A percentile compares a stretch with the other conserved stretches of the same genome.
Evolutionary conservation across 2,797 vertebrate species (phyloP).

Genomic region (Mionectes olivaceus): DNA sequence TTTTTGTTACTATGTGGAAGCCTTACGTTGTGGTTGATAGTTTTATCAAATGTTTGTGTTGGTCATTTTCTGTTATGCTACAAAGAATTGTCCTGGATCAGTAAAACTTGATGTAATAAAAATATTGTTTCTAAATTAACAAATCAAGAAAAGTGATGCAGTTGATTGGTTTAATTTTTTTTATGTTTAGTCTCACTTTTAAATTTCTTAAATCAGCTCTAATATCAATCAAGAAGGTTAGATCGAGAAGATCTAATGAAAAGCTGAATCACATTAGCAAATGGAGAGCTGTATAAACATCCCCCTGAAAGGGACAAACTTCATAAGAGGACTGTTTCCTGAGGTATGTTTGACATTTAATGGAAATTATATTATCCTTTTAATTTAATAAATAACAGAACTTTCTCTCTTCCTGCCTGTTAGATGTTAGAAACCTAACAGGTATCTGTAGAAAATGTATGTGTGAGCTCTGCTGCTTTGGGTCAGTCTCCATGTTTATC

Average conservation of each 20-base stretch:
- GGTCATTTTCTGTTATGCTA: neutral
- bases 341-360: constrained; percentile 21
- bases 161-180: neutral
- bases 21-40: neutral
- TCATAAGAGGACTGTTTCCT: neutral
- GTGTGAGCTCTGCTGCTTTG: neutral
- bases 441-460: neutral
- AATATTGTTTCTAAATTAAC: neutral
- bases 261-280: neutral
- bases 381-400: constrained; percentile 20
- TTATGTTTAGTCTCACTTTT: neutral
- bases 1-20: neutral
- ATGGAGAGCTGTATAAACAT: neutral
- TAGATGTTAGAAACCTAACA: neutral
- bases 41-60: neutral
- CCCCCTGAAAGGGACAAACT: neutral
- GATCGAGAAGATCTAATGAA: neutral
- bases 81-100: neutral
- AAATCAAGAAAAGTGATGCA: neutral
- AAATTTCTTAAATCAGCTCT: neutral
- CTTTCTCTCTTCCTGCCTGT: neutral
- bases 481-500: neutral
- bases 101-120: neutral
- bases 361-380: constrained; percentile 31
- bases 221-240: neutral